phyloP scores from a whole-genome alignment of 1,140 invertebrate species.

The Drosophila kikkawai region DNA sequence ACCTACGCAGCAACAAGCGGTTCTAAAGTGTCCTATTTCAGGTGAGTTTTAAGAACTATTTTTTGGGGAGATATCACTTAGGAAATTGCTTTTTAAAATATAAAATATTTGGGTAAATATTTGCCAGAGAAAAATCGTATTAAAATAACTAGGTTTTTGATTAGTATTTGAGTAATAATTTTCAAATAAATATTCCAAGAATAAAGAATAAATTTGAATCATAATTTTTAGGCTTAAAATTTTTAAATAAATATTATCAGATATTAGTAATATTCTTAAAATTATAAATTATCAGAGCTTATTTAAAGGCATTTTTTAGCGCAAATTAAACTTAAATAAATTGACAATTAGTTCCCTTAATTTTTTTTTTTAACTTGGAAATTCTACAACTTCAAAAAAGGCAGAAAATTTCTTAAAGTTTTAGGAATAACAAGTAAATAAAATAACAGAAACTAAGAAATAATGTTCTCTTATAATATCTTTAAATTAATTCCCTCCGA shows the following conservation, averaged over 20 bases:
- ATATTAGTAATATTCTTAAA: neutral
- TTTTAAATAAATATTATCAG: neutral
- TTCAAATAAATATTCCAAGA: too few relatives aligned
- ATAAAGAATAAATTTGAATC: too few relatives aligned
- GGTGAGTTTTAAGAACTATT: neutral
- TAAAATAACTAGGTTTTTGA: neutral
- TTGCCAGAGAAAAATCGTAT: neutral
- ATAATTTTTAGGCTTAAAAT: neutral
- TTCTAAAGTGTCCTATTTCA: constrained; percentile 85
- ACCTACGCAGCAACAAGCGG: constrained; percentile 90
- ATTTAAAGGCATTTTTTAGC: too few relatives aligned
- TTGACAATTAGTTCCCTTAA: too few relatives aligned
- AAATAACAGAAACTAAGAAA: too few relatives aligned
- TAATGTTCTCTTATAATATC: too few relatives aligned
- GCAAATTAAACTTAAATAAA: too few relatives aligned
- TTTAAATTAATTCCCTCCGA: neutral
- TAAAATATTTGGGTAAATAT: too few relatives aligned
- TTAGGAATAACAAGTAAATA: too few relatives aligned
- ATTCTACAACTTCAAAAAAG: too few relatives aligned
- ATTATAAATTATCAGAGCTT: neutral
- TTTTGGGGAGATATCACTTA: neutral
- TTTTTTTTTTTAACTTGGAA: too few relatives aligned
- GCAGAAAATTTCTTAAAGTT: too few relatives aligned
- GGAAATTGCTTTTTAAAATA: neutral
- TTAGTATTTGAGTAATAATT: neutral